Evolutionary conservation across 2,888 invertebrate species (phyloP), one percentile per base, ranked within the genome.

Genomic region (Brachypalpus laphriformis): DNA sequence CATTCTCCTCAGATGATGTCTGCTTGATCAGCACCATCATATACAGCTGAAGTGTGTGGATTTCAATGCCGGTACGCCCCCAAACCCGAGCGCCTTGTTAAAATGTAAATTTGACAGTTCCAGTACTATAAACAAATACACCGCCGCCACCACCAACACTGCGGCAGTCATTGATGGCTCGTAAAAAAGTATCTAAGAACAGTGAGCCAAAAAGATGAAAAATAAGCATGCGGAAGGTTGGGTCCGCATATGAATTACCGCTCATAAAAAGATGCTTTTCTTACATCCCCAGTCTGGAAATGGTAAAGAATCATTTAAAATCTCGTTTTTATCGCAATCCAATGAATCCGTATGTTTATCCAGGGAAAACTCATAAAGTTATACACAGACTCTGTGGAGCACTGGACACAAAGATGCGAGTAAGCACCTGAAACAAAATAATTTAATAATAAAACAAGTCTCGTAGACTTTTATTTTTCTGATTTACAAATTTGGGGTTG

Each of bases 61-160:
- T 28, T 28, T 51, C 49, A 14, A 25, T 28, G 22, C 14, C 28
- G 3, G n/a, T 28, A 11, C 16, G 14, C 8, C 16, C 28, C 34
- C 8, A 20, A 56, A 16, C 56, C 18, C 9, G 11, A 9, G 18
- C 14, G 56, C 16, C 47, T 49, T 49, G 37, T 65, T 37, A 49
- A 34, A 49, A 65, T 65, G 49, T 49, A 49, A 65, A 51, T 66
- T 51, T 34, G 51, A 18, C 54, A 54, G 51, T 65, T 22, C 34
- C 34, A 34, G 65, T 11, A 22, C 20, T 20, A 65, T 20, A 31
- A 37, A 20, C 20, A 47, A 28, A 28, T 54, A 28, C 14, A 31
- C n/a, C 16, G 6, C 25, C 54, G 3, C 14, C 11, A 7, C 31
- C 16, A n/a, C 25, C 14, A n/a, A n/a, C n/a, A n/a, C n/a, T n/a